Percentiles rank a stretch among this genome's conserved stretches.
phyloP scores from a whole-genome alignment of 2,888 invertebrate genomes.

The Acleris laterana region DNA sequence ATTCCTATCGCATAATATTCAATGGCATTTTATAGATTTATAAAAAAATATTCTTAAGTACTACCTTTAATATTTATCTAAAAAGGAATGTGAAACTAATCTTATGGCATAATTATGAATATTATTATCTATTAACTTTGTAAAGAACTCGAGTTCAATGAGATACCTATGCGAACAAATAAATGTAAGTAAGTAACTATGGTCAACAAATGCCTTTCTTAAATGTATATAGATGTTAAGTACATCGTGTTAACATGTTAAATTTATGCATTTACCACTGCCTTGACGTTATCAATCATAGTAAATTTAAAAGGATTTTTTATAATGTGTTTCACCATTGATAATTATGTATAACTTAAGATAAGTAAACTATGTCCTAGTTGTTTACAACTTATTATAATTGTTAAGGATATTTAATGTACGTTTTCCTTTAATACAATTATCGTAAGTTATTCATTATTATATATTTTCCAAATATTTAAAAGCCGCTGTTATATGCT shows the following conservation, averaged over 20 bases:
- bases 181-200: constrained; percentile 17
- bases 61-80: constrained; percentile 22
- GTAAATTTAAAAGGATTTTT: constrained; percentile 61
- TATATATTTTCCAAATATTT: constrained; percentile 31
- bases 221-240: constrained; percentile 54
- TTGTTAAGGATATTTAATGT: constrained; percentile 34
- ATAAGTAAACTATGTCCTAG: constrained; percentile 44
- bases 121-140: constrained; percentile 10
- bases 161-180: constrained; percentile 28
- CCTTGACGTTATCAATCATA: constrained; percentile 71
- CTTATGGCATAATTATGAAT: constrained; percentile 35
- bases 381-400: constrained; percentile 40
- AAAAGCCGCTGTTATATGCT: constrained; percentile 40
- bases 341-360: constrained; percentile 52
- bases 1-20: constrained; percentile 34
- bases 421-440: constrained; percentile 32
- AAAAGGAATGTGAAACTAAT: constrained; percentile 23
- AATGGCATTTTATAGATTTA: constrained; percentile 36
- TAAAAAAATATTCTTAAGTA: constrained; percentile 19
- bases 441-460: constrained; percentile 35
- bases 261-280: constrained; percentile 71
- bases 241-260: constrained; percentile 56
- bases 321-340: constrained; percentile 60
- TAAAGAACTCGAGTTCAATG: constrained; percentile 4
- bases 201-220: constrained; percentile 46